These are phyloP conservation scores for Coccyzus lansbergi DNA, from an alignment of 2,797 vertebrate species.

Conservation along the genomic window DNA sequence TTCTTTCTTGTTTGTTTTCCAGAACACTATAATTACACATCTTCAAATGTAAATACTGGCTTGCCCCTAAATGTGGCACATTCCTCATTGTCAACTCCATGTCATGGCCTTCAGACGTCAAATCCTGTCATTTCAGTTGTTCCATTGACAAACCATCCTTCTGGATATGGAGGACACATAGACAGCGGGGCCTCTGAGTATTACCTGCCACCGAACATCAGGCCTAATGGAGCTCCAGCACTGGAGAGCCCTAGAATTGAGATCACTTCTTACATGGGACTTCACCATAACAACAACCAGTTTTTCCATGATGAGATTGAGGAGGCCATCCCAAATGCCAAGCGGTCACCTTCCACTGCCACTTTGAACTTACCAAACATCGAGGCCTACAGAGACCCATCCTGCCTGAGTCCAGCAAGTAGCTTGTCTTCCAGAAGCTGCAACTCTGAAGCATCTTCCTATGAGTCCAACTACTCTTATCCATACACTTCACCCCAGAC, in stretches of 20 bases:
- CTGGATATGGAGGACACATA: conserved; percentile 81
- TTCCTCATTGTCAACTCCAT: conserved; percentile 86
- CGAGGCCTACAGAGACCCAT: conserved; percentile 92
- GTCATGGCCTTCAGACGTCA: conserved; percentile 88
- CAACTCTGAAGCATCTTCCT: conserved; percentile 95
- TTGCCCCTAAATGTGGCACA: conserved; percentile 84
- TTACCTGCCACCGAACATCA: conserved; percentile 80
- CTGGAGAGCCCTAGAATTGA: conserved; percentile 96
- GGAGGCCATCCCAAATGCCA: conserved; percentile 81
- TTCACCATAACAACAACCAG: conserved; percentile 80
- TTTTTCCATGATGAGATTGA: conserved; percentile 89
- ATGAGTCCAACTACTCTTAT: conserved; percentile 92
- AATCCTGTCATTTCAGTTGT: conserved; percentile 83
- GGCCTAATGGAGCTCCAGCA: conserved; percentile 87
- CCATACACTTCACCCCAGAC: conserved; percentile 94
- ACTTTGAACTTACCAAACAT: conserved; percentile 89
- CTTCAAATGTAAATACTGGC: conserved; percentile 84
- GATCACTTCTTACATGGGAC: conserved; percentile 91
- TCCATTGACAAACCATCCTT: conserved; percentile 81
- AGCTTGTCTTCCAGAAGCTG: conserved; percentile 96
- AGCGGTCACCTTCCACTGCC: conserved; percentile 86
- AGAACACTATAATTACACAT: conserved; percentile 89
- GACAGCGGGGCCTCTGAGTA: conserved; percentile 82
- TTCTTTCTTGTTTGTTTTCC: conserved; percentile 61
- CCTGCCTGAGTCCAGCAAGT: conserved; percentile 94